phyloP scores from a whole-genome alignment of 2,797 vertebrate species.

The Sarcophilus harrisii region DNA sequence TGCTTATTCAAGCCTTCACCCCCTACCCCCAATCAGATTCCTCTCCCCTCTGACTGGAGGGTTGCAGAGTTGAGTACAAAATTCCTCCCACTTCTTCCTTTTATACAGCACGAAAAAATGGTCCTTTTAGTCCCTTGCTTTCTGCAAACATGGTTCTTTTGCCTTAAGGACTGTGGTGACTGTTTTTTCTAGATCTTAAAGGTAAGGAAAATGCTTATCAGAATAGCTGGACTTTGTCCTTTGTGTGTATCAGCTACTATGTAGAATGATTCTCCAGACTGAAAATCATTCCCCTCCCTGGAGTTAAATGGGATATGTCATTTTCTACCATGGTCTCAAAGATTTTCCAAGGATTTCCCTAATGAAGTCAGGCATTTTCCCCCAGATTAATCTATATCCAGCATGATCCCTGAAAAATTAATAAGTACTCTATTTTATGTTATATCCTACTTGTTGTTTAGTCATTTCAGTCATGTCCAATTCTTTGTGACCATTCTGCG shows the following conservation, averaged over 20 bases:
- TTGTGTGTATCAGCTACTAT: neutral
- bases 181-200: neutral
- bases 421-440: neutral
- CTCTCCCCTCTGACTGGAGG: neutral
- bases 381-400: neutral
- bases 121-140: no score
- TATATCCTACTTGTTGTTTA: no score
- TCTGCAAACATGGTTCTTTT: no score
- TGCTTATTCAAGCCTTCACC: neutral
- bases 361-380: neutral
- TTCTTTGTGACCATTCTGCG: no score
- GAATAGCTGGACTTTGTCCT: neutral
- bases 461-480: no score
- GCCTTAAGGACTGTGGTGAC: no score
- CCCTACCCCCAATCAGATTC: neutral
- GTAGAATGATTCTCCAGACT: neutral
- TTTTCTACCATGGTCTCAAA: neutral
- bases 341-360: neutral
- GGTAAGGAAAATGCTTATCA: neutral
- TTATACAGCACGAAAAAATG: no score
- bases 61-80: neutral
- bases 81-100: neutral
- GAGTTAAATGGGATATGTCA: neutral
- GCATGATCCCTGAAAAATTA: neutral
- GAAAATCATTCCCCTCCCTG: neutral